phyloP scores from a whole-genome alignment of 2,888 invertebrate species.

The Polia nebulosa region DNA sequence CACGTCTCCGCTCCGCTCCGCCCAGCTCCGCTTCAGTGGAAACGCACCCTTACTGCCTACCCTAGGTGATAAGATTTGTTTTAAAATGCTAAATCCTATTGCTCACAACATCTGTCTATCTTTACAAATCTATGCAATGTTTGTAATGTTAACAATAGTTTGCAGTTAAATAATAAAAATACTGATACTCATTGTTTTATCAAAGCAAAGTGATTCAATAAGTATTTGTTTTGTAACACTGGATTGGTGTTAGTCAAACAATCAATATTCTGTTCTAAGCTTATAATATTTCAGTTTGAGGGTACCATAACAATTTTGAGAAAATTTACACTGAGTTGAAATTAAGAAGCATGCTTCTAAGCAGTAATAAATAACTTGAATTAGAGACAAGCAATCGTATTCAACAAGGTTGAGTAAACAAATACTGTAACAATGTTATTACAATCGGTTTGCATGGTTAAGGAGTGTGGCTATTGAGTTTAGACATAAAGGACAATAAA shows the following conservation, averaged over 20 bases:
- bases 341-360: background rate
- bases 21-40: no score
- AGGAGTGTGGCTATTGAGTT: background rate
- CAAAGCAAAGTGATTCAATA: background rate
- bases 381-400: background rate
- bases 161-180: background rate
- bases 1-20: no score
- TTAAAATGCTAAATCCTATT: background rate
- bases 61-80: background rate
- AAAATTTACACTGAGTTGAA: background rate
- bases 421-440: background rate
- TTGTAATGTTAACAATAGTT: background rate
- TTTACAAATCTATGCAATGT: background rate
- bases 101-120: background rate
- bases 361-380: slow-evolving; percentile 1
- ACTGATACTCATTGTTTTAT: slow-evolving; percentile 10
- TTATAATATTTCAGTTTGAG: background rate
- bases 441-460: background rate
- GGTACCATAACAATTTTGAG: background rate
- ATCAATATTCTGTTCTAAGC: background rate
- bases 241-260: background rate
- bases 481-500: background rate
- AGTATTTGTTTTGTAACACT: slow-evolving; percentile 19
- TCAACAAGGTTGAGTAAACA: background rate
- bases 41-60: background rate